Evolutionary conservation across 2,888 invertebrate species (phyloP).

Genomic region (Volucella inflata): DNA sequence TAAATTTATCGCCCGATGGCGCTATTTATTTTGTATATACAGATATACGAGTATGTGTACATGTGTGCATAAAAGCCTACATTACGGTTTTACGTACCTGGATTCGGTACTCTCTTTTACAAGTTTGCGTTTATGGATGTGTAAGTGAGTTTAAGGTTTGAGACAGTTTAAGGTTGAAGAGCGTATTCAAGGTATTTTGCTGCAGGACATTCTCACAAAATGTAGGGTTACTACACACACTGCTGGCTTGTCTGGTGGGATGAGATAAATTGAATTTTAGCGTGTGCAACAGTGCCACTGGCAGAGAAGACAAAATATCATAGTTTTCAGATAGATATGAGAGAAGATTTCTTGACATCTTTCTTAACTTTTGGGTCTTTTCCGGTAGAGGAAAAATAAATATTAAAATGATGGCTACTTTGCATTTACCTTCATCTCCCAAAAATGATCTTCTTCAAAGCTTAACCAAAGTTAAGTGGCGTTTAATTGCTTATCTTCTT

Average conservation of each 20-base stretch:
- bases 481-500: slow-evolving; percentile 26
- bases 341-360: neutral
- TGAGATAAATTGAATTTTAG: slow-evolving; percentile 59
- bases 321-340: neutral
- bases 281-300: slow-evolving; percentile 8
- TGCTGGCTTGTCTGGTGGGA: slow-evolving; percentile 4
- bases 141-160: too few relatives aligned
- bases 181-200: slow-evolving; percentile 51
- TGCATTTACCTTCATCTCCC: too few relatives aligned
- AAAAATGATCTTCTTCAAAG: neutral
- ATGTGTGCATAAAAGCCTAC: slow-evolving; percentile 8
- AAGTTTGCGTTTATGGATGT: neutral
- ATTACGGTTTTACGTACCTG: slow-evolving; percentile 9
- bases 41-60: neutral
- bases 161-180: slow-evolving; percentile 18
- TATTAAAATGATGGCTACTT: too few relatives aligned
- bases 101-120: slow-evolving; percentile 16
- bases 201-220: slow-evolving; percentile 36
- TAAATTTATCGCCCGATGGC: slow-evolving; percentile 62
- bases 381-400: neutral
- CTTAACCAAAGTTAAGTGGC: slow-evolving; percentile 41
- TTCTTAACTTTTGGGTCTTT: neutral
- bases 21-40: slow-evolving; percentile 59
- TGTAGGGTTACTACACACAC: neutral
- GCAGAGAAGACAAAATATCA: neutral